phyloP scores from a whole-genome alignment of 2,113 vertebrate genomes.

The Oriolus oriolus region DNA sequence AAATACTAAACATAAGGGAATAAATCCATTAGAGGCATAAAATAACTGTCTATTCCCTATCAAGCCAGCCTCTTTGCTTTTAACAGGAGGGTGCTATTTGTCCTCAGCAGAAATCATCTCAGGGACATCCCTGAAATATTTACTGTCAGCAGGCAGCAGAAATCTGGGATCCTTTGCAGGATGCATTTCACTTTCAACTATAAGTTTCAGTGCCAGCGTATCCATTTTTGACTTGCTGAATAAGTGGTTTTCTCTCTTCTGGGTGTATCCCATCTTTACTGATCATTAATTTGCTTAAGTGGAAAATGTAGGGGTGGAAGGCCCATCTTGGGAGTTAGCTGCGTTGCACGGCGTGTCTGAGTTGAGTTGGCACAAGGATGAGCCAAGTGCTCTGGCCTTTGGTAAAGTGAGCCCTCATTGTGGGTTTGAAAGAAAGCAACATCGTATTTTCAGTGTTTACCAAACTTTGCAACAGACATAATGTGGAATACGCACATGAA shows the following conservation, averaged over 20 bases:
- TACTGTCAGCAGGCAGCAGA: not conserved
- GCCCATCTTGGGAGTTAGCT: constrained; percentile 17
- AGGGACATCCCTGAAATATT: not conserved
- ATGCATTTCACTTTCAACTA: constrained; percentile 39
- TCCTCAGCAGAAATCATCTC: constrained; percentile 2
- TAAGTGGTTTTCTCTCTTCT: constrained; percentile 47
- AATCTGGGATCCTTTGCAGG: not conserved
- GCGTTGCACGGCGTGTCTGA: not conserved
- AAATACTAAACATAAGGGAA: not conserved
- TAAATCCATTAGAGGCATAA: not conserved
- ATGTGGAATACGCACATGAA: not conserved
- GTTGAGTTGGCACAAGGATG: constrained; percentile 3
- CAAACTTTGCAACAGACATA: constrained; percentile 14
- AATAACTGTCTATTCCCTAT: not conserved
- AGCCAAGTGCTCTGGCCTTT: constrained; percentile 16
- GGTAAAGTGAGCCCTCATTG: constrained; percentile 43
- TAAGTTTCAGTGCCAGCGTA: constrained; percentile 11
- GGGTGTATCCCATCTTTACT: constrained; percentile 38
- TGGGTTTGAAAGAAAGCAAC: constrained; percentile 43
- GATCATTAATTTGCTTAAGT: constrained; percentile 60
- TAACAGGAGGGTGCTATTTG: not conserved
- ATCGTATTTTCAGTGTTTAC: constrained; percentile 45
- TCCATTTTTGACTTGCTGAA: constrained; percentile 62
- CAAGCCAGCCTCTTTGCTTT: not conserved
- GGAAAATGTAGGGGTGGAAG: constrained; percentile 49